Percentiles rank a stretch among this genome's conserved stretches.
phyloP scores from a whole-genome alignment of 2,113 vertebrate genomes.

The Salvator merianae region DNA sequence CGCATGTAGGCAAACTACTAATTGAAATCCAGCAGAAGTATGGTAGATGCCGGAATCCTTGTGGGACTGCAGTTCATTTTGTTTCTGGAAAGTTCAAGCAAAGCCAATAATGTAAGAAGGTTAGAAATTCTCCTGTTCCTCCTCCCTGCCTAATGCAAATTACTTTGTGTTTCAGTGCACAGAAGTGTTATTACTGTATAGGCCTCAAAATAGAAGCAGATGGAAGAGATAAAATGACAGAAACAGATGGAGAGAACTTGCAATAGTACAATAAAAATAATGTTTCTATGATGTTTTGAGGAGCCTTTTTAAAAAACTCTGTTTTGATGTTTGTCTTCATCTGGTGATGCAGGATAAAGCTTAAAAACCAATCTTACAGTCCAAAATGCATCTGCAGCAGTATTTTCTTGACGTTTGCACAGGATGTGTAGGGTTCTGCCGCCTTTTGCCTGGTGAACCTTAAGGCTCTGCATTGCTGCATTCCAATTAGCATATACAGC shows the following conservation, averaged over 20 bases:
- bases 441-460: not conserved
- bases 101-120: constrained; percentile 54
- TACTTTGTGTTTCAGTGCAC: constrained; percentile 31
- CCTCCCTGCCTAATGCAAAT: constrained; percentile 59
- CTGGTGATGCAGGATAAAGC: not conserved
- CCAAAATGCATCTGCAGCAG: not conserved
- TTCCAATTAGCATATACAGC: not conserved
- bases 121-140: constrained; percentile 46
- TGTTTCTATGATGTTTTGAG: not conserved
- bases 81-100: constrained; percentile 66
- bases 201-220: constrained; percentile 28
- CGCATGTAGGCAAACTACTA: constrained; percentile 73
- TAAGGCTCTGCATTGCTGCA: not conserved
- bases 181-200: constrained; percentile 40
- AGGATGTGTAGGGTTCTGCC: too few relatives aligned
- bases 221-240: constrained; percentile 31
- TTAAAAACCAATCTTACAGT: too few relatives aligned
- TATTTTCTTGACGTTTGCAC: not conserved
- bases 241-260: constrained; percentile 7
- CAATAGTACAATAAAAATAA: not conserved
- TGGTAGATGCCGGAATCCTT: constrained; percentile 60
- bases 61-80: constrained; percentile 60
- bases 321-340: not conserved
- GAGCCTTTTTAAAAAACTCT: not conserved
- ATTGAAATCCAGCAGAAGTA: constrained; percentile 74